phyloP scores from a whole-genome alignment of 2,113 vertebrate genomes.

The Gasterosteus nipponicus region DNA sequence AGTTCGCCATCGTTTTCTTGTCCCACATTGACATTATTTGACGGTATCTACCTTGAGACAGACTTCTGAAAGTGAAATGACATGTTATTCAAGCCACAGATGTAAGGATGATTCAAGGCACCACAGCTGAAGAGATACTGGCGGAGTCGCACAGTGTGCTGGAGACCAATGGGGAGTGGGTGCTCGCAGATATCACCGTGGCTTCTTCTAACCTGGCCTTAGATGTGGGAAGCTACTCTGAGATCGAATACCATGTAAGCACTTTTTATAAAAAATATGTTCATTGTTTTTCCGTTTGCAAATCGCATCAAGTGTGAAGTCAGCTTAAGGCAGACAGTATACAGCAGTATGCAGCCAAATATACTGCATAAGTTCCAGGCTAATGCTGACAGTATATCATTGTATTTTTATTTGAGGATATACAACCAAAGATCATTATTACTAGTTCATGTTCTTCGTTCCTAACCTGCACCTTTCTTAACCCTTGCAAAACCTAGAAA shows the following conservation, averaged over 20 bases:
- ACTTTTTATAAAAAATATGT: not conserved
- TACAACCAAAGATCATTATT: too few species aligned
- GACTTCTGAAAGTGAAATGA: not conserved
- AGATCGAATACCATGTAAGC: constrained; percentile 43
- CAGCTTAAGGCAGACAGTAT: too few species aligned
- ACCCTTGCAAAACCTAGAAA: too few species aligned
- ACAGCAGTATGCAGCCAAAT: not conserved
- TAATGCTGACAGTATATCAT: not conserved
- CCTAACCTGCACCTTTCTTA: too few species aligned
- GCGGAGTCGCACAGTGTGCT: constrained; percentile 16
- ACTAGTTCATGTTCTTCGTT: too few species aligned
- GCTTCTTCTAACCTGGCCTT: not conserved
- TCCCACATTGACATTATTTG: not conserved
- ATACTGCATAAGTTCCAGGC: not conserved
- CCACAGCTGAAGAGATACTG: constrained; percentile 16
- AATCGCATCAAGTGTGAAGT: not conserved
- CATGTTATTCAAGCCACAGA: constrained; percentile 31
- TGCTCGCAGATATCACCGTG: constrained; percentile 50
- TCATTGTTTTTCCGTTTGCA: not conserved
- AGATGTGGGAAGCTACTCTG: constrained; percentile 13
- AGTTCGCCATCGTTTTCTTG: not conserved
- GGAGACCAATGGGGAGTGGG: constrained; percentile 79
- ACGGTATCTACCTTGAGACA: not conserved
- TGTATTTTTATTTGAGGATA: too few species aligned
- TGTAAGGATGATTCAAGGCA: constrained; percentile 27